Evolutionary conservation across 2,888 invertebrate species (phyloP).

Genomic region (Anthophora plumipes): DNA sequence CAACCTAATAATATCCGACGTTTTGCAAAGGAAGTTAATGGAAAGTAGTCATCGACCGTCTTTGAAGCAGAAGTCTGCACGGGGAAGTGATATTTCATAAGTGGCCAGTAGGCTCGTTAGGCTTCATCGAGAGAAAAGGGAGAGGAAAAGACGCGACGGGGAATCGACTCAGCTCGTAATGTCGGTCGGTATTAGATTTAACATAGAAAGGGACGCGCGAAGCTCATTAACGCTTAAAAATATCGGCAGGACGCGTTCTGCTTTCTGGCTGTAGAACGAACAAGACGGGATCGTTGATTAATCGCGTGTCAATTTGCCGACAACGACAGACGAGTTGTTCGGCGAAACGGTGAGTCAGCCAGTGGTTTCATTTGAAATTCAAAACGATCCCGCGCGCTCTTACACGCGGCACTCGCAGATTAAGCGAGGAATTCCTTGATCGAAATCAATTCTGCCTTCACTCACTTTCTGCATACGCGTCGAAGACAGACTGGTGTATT

Average conservation of each 20-base stretch:
- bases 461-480: not conserved
- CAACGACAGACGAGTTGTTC: slow-evolving; percentile 50
- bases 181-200: slow-evolving; percentile 15
- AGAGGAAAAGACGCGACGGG: slow-evolving; percentile 8
- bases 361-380: slow-evolving; percentile 49
- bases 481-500: not conserved
- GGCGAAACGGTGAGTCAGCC: slow-evolving; percentile 37
- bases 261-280: slow-evolving; percentile 30
- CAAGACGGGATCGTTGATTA: slow-evolving; percentile 51
- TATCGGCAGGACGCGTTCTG: slow-evolving; percentile 41
- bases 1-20: not conserved
- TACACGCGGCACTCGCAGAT: slow-evolving; percentile 12
- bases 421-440: slow-evolving; percentile 15
- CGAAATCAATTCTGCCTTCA: not conserved
- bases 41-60: not conserved
- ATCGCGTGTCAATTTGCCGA: slow-evolving; percentile 60
- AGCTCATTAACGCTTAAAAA: slow-evolving; percentile 56
- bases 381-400: slow-evolving; percentile 20
- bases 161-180: not conserved
- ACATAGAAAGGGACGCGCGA: slow-evolving; percentile 24
- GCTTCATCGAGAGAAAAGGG: slow-evolving; percentile 23
- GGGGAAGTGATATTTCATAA: slow-evolving; percentile 28
- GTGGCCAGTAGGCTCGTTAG: slow-evolving; percentile 19
- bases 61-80: not conserved
- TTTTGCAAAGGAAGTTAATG: not conserved